phyloP scores from a whole-genome alignment of 2,888 invertebrate species.

The Polyommatus iphigenia region DNA sequence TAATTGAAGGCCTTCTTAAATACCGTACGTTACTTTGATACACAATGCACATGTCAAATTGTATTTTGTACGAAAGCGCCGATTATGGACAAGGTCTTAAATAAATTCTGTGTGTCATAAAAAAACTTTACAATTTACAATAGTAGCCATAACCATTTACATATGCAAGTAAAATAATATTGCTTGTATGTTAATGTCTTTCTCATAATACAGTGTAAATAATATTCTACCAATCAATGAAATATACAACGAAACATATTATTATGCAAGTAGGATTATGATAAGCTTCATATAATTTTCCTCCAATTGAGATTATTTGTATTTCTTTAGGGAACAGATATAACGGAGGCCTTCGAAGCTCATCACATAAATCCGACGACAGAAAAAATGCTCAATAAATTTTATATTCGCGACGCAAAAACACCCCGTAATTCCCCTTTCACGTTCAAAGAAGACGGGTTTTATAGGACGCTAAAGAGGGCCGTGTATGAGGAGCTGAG shows the following conservation, averaged over 20 bases:
- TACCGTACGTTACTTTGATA: too few species aligned
- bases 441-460: slow-evolving; percentile 87
- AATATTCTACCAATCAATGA: neutral
- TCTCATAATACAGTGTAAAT: too few species aligned
- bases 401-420: slow-evolving; percentile 81
- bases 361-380: slow-evolving; percentile 84
- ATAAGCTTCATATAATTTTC: slow-evolving; percentile 24
- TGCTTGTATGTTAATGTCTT: too few species aligned
- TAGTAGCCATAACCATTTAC: too few species aligned
- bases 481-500: slow-evolving; percentile 79
- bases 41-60: too few species aligned
- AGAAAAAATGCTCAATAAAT: slow-evolving; percentile 79
- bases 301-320: slow-evolving; percentile 16
- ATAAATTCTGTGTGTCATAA: too few species aligned
- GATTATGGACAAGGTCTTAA: too few species aligned
- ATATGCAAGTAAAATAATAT: too few species aligned
- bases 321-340: slow-evolving; percentile 83
- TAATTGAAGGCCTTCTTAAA: too few species aligned
- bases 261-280: neutral
- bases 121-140: too few species aligned
- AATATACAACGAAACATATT: neutral
- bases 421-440: slow-evolving; percentile 85
- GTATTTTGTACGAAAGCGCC: too few species aligned
- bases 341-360: slow-evolving; percentile 88
- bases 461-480: slow-evolving; percentile 85